phyloP scores from a whole-genome alignment of 2,113 vertebrate species.

The Oceanites oceanicus region DNA sequence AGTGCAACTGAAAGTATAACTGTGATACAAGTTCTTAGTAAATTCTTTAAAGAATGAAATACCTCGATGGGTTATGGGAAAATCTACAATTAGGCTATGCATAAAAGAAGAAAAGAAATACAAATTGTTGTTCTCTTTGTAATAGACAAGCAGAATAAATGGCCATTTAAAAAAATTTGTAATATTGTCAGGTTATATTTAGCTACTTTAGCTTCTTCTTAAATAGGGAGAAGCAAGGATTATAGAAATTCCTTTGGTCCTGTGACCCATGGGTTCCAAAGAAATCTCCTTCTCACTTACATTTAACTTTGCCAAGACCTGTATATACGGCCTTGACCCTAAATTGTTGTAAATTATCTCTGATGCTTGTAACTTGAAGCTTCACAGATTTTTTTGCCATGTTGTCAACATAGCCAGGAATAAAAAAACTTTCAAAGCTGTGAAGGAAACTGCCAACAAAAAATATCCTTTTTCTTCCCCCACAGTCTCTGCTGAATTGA shows the following conservation, averaged over 20 bases:
- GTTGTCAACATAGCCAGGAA: not conserved
- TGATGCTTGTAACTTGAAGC: not conserved
- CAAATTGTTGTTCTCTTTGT: not conserved
- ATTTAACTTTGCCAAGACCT: not conserved
- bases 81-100: not conserved
- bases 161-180: fast-evolving
- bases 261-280: not conserved
- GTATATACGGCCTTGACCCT: not conserved
- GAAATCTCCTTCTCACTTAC: not conserved
- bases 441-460: not conserved
- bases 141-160: not conserved
- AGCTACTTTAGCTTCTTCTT: not conserved
- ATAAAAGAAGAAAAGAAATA: not conserved
- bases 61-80: not conserved
- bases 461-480: not conserved
- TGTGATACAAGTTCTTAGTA: not conserved
- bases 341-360: not conserved
- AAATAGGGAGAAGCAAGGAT: not conserved
- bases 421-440: not conserved
- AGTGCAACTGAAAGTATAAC: not conserved
- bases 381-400: not conserved
- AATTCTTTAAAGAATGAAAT: not conserved
- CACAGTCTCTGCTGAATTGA: not conserved
- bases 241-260: not conserved
- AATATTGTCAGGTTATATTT: not conserved